Evolutionary conservation across 2,113 vertebrate genomes (phyloP).

Genomic region (Epinephelus fuscoguttatus): DNA sequence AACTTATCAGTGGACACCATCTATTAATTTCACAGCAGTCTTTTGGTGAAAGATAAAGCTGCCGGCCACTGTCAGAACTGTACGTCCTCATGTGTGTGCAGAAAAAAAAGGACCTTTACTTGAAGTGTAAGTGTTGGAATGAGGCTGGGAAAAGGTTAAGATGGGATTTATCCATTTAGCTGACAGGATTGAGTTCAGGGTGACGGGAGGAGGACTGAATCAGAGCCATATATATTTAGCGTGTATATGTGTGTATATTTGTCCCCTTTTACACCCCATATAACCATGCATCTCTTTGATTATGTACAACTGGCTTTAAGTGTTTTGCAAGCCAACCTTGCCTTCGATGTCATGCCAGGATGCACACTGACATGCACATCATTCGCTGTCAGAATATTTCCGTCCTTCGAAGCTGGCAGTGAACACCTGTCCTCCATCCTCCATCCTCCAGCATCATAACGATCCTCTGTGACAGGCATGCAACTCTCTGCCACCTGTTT

Average conservation of each 20-base stretch:
- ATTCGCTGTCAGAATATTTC: not conserved
- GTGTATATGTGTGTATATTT: not conserved
- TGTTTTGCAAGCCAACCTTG: not conserved
- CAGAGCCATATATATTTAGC: not conserved
- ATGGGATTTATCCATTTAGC: not conserved
- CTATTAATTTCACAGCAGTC: slow-evolving; percentile 37
- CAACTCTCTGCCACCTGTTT: slow-evolving; percentile 1
- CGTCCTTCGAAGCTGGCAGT: not conserved
- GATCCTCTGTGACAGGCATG: not conserved
- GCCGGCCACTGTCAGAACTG: slow-evolving; percentile 24
- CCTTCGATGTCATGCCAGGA: not conserved
- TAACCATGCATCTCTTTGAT: not conserved
- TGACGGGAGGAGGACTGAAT: not conserved
- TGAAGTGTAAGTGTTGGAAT: slow-evolving; percentile 1
- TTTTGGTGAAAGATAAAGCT: slow-evolving; percentile 49
- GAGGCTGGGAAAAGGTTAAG: slow-evolving; percentile 16
- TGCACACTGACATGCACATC: not conserved
- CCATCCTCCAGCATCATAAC: not conserved
- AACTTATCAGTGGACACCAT: slow-evolving; percentile 30
- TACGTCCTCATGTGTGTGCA: not conserved
- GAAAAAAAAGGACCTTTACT: slow-evolving; percentile 4
- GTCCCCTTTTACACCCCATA: not conserved
- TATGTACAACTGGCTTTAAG: no score
- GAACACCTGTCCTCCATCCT: slow-evolving; percentile 19
- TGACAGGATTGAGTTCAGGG: not conserved